Evolutionary conservation across 2,888 invertebrate species (phyloP).

Genomic region (Cheilosia impressa): DNA sequence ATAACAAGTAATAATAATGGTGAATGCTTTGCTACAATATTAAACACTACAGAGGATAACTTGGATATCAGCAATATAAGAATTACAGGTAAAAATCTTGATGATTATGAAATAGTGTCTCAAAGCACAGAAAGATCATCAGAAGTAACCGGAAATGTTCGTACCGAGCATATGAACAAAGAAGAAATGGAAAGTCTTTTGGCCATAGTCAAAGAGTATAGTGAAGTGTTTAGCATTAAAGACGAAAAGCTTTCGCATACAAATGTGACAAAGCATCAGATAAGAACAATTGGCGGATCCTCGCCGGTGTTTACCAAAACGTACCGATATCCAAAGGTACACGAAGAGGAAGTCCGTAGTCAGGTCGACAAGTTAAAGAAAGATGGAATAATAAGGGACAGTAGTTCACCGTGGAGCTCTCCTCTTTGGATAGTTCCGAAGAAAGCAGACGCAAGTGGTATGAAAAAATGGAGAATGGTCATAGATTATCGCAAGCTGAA

Average conservation of each 20-base stretch:
- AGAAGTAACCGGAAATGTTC: slow-evolving; percentile 12
- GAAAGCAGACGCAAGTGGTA: slow-evolving; percentile 20
- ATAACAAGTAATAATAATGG: slow-evolving; percentile 21
- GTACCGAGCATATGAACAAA: slow-evolving; percentile 14
- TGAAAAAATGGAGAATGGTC: slow-evolving; percentile 36
- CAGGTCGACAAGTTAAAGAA: slow-evolving; percentile 3
- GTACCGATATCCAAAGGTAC: slow-evolving; percentile 3
- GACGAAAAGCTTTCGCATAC: slow-evolving; percentile 29
- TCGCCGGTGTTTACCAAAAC: slow-evolving; percentile 7
- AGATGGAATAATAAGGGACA: slow-evolving; percentile 3
- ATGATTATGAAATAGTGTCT: not conserved
- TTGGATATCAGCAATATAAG: slow-evolving; percentile 1
- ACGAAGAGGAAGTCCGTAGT: not conserved
- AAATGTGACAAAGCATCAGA: slow-evolving; percentile 9
- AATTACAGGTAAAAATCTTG: slow-evolving; percentile 12
- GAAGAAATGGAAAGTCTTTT: slow-evolving; percentile 13
- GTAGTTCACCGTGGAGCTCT: slow-evolving; percentile 18
- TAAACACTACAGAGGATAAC: slow-evolving; percentile 14
- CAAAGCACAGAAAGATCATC: not conserved
- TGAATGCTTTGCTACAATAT: slow-evolving; percentile 8
- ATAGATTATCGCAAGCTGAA: slow-evolving; percentile 37
- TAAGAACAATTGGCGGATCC: slow-evolving; percentile 5
- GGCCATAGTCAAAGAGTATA: slow-evolving; percentile 10
- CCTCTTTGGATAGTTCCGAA: slow-evolving; percentile 20
- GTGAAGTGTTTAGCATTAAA: slow-evolving; percentile 23